These are phyloP conservation scores for Prolemur simus DNA, from an alignment of 2,113 vertebrate species.

Conservation along the genomic window DNA sequence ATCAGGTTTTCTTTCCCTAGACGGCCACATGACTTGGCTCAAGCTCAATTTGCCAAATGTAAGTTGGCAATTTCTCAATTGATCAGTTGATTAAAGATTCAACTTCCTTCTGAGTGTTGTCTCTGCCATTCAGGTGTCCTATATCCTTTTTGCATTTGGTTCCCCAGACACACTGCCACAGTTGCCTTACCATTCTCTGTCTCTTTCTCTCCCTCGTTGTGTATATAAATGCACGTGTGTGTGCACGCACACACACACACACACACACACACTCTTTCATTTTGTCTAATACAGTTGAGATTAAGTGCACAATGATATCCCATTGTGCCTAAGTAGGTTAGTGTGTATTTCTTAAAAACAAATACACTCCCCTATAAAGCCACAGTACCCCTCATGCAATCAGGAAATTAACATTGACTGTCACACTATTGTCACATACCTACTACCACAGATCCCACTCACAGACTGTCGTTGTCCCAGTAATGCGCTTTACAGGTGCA, in stretches of 20 bases:
- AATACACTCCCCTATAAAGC: background rate
- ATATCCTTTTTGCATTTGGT: background rate
- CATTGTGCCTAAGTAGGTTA: background rate
- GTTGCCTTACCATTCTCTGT: background rate
- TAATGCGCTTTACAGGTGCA: background rate
- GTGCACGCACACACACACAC: no score
- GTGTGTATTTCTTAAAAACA: background rate
- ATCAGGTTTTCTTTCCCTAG: background rate
- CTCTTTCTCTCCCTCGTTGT: background rate
- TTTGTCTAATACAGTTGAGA: background rate
- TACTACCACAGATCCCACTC: no score
- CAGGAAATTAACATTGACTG: background rate
- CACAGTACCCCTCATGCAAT: background rate
- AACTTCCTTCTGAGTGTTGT: background rate
- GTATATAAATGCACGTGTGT: no score
- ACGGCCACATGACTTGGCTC: background rate
- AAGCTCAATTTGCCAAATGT: background rate
- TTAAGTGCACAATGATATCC: background rate
- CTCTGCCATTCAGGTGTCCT: background rate
- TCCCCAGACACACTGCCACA: background rate
- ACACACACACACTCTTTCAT: background rate
- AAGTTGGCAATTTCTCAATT: background rate
- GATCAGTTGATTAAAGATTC: background rate
- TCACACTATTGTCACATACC: rapidly evolving
- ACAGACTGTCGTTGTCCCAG: no score